Evolutionary conservation across 2,797 vertebrate species (phyloP), one percentile per base, ranked within the genome.

Genomic region (Pelobates cultripes): DNA sequence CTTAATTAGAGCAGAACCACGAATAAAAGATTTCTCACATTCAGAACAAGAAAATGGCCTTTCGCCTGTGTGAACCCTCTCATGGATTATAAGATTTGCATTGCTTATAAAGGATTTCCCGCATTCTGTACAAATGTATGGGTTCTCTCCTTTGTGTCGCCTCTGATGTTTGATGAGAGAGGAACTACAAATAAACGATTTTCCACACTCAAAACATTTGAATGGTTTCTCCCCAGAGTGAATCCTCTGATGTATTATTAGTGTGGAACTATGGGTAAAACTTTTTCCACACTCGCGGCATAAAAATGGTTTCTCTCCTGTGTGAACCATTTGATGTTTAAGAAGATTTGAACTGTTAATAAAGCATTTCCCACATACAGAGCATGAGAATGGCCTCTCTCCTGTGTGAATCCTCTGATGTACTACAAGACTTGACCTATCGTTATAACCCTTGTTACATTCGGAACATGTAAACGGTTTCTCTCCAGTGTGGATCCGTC

Each of bases 311-410:
- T 86, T 87, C 13, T 78, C 74, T 3, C 69, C 40, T 0, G 80
- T 76, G 84, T 91, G 89, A 28, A 73, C 73, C 51, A 86, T 84
- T 66, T 86, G 83, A 8, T 91, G 89, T 3, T 87, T 85, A 8
- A 84, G 87, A 43, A 91, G 86, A 55, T 89, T 88, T 3, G 88
- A 91, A 3, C 85, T 88, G 70, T 88, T 88, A 0, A 85, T 73
- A 85, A 91, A 91, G 10, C 88, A 83, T 51, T 89, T 91, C 0
- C 86, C 87, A 28, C 90, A 91, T 15, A 89, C 87, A n/a, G 79
- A 82, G 70, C 89, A 91, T 42, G 85, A 57, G 3, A 87, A 89
- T 0, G 89, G 86, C 80, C 85, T 88, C 77, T 91, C 88, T 72
- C 86, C 78, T 1, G 82, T 87, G 69, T 88, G 88, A 57, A 88